phyloP scores from a whole-genome alignment of 2,797 vertebrate species.

The Manis pentadactyla region DNA sequence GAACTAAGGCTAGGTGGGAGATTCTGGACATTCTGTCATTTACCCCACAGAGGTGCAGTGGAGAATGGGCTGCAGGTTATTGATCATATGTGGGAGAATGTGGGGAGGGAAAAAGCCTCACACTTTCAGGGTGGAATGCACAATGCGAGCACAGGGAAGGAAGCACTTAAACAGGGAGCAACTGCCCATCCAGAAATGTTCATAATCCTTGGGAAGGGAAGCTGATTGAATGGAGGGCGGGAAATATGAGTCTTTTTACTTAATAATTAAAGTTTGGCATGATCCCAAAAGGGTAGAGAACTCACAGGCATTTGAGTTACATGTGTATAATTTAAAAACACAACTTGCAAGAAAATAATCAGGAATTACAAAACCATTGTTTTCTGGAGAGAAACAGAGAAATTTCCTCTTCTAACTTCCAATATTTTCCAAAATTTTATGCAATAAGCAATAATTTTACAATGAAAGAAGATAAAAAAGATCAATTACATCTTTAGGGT shows the following conservation, averaged over 20 bases:
- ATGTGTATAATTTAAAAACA: neutral
- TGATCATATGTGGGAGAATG: neutral
- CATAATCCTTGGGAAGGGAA: neutral
- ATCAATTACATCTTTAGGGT: neutral
- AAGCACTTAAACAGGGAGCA: neutral
- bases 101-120: neutral
- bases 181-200: neutral
- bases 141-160: neutral
- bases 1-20: no score
- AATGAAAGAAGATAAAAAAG: neutral
- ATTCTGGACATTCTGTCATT: no score
- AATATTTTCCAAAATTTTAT: neutral
- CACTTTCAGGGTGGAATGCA: neutral
- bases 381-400: neutral
- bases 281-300: neutral
- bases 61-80: accelerated
- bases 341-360: neutral
- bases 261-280: neutral
- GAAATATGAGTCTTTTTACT: neutral
- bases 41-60: accelerated
- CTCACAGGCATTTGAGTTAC: neutral
- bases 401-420: neutral
- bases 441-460: neutral
- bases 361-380: neutral
- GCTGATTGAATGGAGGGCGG: neutral